These are phyloP conservation scores for Tricholauxania praeusta DNA, from an alignment of 2,888 invertebrate species.

Conservation along the genomic window DNA sequence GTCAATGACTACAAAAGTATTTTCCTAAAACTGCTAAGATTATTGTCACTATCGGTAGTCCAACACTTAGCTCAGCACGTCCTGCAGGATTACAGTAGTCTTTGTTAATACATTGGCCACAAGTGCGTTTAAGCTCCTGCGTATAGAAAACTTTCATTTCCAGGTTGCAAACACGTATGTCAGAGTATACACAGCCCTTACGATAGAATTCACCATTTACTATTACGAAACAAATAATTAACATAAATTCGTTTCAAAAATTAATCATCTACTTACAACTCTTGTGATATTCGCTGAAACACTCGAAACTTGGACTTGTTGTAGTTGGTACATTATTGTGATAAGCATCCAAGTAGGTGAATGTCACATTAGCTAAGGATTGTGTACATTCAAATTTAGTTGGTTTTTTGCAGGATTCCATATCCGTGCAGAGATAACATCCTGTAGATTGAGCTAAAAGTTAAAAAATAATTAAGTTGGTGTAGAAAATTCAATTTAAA, in stretches of 20 bases:
- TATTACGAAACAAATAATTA: neutral
- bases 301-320: slow-evolving; percentile 34
- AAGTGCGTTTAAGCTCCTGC: slow-evolving; percentile 15
- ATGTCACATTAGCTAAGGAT: slow-evolving; percentile 43
- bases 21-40: slow-evolving; percentile 24
- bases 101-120: slow-evolving; percentile 42
- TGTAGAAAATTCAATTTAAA: too few relatives aligned
- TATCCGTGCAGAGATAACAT: slow-evolving; percentile 45
- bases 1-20: slow-evolving; percentile 15
- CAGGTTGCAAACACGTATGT: slow-evolving; percentile 33
- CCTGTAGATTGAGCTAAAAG: slow-evolving; percentile 43
- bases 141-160: slow-evolving; percentile 31
- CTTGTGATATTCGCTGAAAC: slow-evolving; percentile 45
- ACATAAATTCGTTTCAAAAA: too few relatives aligned
- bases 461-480: neutral
- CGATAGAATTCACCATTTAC: slow-evolving; percentile 38
- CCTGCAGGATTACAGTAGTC: slow-evolving; percentile 51
- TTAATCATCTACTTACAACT: neutral
- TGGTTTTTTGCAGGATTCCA: slow-evolving; percentile 45
- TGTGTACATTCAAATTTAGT: slow-evolving; percentile 49
- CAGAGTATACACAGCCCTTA: slow-evolving; percentile 47
- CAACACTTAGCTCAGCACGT: slow-evolving; percentile 32
- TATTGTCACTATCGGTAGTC: slow-evolving; percentile 28
- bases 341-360: slow-evolving; percentile 43
- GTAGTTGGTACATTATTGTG: slow-evolving; percentile 42